Evolutionary conservation across 2,113 vertebrate species (phyloP).

Genomic region (Brachypodius melanocephalos): DNA sequence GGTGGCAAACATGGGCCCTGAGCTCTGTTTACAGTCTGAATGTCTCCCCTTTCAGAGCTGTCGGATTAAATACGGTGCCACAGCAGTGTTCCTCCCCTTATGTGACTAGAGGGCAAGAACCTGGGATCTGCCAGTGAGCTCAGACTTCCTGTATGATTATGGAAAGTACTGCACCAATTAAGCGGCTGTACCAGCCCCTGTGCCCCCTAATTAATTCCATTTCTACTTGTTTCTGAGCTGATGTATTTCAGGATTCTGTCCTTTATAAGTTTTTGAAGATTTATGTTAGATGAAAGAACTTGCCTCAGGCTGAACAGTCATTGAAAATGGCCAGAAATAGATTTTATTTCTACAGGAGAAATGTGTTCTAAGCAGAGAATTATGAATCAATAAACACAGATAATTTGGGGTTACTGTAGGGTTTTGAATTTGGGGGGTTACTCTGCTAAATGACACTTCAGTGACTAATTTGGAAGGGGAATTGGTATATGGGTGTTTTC

Average conservation of each 20-base stretch:
- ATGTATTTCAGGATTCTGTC: background rate
- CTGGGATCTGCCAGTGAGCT: background rate
- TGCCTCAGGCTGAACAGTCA: background rate
- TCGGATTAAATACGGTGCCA: background rate
- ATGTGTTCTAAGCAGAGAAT: background rate
- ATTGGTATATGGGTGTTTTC: background rate
- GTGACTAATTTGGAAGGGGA: constrained; percentile 6
- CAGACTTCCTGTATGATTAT: background rate
- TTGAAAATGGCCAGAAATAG: background rate
- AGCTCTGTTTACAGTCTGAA: constrained; percentile 23
- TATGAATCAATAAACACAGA: background rate
- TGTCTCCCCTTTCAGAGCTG: background rate
- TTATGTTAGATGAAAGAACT: background rate
- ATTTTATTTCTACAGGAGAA: background rate
- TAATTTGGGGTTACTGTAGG: background rate
- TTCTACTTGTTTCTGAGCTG: background rate
- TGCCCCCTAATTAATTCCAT: constrained; percentile 25
- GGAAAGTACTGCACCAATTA: constrained; percentile 2
- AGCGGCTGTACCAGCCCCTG: background rate
- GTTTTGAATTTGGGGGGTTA: background rate
- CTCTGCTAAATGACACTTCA: constrained; percentile 9
- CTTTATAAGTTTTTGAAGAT: background rate
- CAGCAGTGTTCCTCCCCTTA: background rate
- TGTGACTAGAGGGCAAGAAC: constrained; percentile 9
- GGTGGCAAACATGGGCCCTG: background rate